Base-by-base conservation (phyloP, 2,888 invertebrate genomes). In the Phalera bucephala region DNA sequence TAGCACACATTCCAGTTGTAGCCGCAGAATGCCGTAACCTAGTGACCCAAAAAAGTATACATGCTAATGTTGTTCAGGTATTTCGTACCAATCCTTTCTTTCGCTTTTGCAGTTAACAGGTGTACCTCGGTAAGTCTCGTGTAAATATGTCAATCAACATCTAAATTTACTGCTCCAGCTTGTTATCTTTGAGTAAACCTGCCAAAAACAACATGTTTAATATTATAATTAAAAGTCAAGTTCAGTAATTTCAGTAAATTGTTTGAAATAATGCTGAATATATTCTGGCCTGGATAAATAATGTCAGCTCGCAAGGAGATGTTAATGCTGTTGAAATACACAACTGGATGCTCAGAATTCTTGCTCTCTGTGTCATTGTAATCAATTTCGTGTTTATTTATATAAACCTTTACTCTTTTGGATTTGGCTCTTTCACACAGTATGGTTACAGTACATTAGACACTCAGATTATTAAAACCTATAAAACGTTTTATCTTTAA, bases 21-120 rank as follows among this genome's bases (percentile, higher is more conserved):
- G 13, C 31, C 32, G 55, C 50, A 47, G 45, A 49, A 29, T 39
- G 37, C 31, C 43, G 57, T 37, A 61, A 63, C 61, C 61, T 36
- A 57, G 40, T 69, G 67, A 71, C 72, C 72, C 49, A 64, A 50
- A 59, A 71, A 58, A 42, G 12, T 22, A 40, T 46, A 40, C n/a
- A n/a, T 49, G 45, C 43, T 38, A n/a, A n/a, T 50, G 42, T 46
- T 45, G 39, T 41, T 49, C 32, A 45, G 50, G 31, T 45, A 42
- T 32, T 40, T 39, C 30, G 25, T n/a, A n/a, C n/a, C n/a, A n/a
- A n/a, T 42, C 13, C 31, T 39, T 33, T 13, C 29, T 37, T 26
- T 33, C 27, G 30, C n/a, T n/a, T 32, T 28, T 21, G 23, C 34
- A 27, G 25, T 22, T 5, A 33, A 33, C 12, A 29, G 12, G 4